phyloP scores from a whole-genome alignment of 2,113 vertebrate species.

The Saguinus imperator region DNA sequence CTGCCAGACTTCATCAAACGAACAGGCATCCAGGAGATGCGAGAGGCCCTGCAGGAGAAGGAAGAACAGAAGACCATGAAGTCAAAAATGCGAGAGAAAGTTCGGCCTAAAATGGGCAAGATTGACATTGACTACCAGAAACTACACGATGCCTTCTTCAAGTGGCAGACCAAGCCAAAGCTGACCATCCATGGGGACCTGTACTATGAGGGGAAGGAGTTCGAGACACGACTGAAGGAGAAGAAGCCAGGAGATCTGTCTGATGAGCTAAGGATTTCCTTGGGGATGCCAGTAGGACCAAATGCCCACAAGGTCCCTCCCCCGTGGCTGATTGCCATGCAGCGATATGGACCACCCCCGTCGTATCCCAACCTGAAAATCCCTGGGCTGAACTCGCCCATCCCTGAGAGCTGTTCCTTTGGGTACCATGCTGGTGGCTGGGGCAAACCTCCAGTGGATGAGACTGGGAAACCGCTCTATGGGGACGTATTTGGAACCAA shows the following conservation, averaged over 20 bases:
- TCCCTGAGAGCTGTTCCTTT: constrained; percentile 95
- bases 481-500: constrained; percentile 96
- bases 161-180: constrained; percentile 97
- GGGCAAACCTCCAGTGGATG: constrained; percentile 94
- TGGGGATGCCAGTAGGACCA: constrained; percentile 95
- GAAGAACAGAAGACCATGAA: constrained; percentile 98
- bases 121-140: constrained; percentile 98
- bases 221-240: constrained; percentile 94
- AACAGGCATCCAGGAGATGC: constrained; percentile 97
- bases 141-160: constrained; percentile 97
- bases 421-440: constrained; percentile 95
- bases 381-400: constrained; percentile 92
- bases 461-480: constrained; percentile 93
- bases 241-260: constrained; percentile 96
- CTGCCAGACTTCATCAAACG: constrained; percentile 95
- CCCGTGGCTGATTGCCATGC: constrained; percentile 96
- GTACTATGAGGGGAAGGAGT: constrained; percentile 97
- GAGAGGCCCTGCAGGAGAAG: constrained; percentile 96
- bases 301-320: constrained; percentile 96
- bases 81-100: constrained; percentile 98
- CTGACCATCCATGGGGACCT: constrained; percentile 96
- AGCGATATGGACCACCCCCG: constrained; percentile 93
- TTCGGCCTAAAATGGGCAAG: constrained; percentile 96
- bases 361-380: constrained; percentile 96
- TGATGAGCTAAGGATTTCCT: constrained; percentile 92